Evolutionary conservation across 2,113 vertebrate species (phyloP), one percentile per base, ranked within the genome.

Genomic region (Muscicapa adusta): DNA sequence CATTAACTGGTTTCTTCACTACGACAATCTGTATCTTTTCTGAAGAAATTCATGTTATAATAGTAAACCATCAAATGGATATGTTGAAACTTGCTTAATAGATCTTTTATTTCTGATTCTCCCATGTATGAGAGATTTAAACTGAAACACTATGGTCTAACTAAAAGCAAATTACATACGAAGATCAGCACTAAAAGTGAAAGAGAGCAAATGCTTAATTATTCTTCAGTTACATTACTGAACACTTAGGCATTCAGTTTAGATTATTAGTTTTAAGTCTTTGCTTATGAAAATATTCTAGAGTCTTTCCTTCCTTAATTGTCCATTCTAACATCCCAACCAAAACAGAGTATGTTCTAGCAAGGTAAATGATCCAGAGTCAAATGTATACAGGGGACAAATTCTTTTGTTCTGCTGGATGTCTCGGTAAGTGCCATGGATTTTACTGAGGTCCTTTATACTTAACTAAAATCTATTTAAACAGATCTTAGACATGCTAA

Each of bases 1-100:
- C 56, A 88, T 93, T 96, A 97, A 94, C 81, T 9, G 19, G 43
- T 84, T 95, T 88, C 74, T 74, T 74, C 38, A 92, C 40, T 74
- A 94, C 90, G 6, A 26, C 63, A 72, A 86, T 61, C 51, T 88
- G 14, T 78, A 88, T 72, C 9, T 76, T 42, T 80, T 92, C 70
- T 90, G 65, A 96, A 90, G 23, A 93, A 92, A 84, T 51, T 66
- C 18, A 88, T 4, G 14, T 20, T 71, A 3, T 58, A 62, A n/a
- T 23, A 87, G 58, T 75, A 53, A 85, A 94, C 93, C 22, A 72
- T 56, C 66, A 92, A 95, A 70, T 56, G n/a, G 24, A 92, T 81
- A 87, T 25, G 36, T 19, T 68, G 20, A 78, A 72, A 54, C 54
- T 88, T 65, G 50, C 34, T 66, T 45, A 92, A 88, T 29, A 87